Percentiles rank a stretch among this genome's conserved stretches.
These are phyloP conservation scores for Pheosia gnoma DNA, from an alignment of 2,888 invertebrate species.

Conservation along the genomic window DNA sequence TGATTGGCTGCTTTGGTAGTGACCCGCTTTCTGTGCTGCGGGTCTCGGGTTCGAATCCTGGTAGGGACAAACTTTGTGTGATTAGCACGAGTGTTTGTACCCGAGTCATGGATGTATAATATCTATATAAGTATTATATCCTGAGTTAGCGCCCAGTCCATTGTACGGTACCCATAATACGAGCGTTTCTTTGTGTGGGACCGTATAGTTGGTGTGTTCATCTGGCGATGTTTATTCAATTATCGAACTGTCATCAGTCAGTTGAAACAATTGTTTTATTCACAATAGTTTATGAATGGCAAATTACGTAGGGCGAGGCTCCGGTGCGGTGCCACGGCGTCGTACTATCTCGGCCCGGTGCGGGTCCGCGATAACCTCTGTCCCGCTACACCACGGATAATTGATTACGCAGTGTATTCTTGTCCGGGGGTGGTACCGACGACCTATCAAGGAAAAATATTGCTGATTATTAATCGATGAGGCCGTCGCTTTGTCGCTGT, in stretches of 20 bases:
- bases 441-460: not conserved
- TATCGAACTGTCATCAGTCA: not conserved
- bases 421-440: not conserved
- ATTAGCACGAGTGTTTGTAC: no score
- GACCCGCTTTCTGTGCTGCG: no score
- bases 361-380: conserved; percentile 29
- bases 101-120: no score
- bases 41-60: no score
- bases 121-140: no score
- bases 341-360: conserved; percentile 19
- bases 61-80: no score
- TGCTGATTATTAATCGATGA: not conserved
- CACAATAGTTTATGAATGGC: conserved; percentile 23
- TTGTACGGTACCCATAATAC: no score
- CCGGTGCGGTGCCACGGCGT: conserved; percentile 1
- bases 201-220: no score
- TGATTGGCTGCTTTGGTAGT: no score
- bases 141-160: no score
- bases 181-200: no score
- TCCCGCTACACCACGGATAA: conserved; percentile 13
- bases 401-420: conserved; percentile 16
- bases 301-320: conserved; percentile 7
- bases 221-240: no score
- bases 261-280: conserved; percentile 9
- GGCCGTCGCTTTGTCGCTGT: not conserved